A percentile compares a stretch with the other conserved stretches of the same genome.
Conservation (phyloP, 2,113 vertebrate species). For the Indri indri region DNA sequence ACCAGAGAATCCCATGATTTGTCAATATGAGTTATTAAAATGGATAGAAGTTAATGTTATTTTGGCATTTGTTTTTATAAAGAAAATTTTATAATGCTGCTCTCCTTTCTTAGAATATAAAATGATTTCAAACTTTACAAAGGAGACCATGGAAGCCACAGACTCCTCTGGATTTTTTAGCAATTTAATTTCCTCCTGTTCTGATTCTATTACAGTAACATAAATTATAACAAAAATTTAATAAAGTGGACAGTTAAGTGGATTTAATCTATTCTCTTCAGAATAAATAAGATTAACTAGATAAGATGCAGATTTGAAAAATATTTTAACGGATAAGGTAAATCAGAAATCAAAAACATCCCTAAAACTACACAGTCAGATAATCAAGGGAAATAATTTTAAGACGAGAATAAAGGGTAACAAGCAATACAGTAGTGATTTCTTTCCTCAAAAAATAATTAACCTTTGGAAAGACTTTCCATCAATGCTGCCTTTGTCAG, state of each 20-base stretch:
- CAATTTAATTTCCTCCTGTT: constrained; percentile 85
- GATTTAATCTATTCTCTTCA: constrained; percentile 84
- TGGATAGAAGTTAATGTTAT: constrained; percentile 43
- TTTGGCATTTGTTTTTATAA: constrained; percentile 78
- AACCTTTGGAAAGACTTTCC: constrained; percentile 82
- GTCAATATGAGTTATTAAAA: constrained; percentile 68
- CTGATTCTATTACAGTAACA: constrained; percentile 85
- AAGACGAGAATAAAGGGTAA: constrained; percentile 80
- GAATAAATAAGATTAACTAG: constrained; percentile 85
- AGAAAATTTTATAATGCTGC: constrained; percentile 70
- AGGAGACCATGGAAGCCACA: constrained; percentile 73
- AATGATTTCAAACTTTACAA: constrained; percentile 77
- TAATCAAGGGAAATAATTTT: constrained; percentile 78
- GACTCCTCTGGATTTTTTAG: constrained; percentile 77
- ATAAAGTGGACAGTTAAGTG: constrained; percentile 86
- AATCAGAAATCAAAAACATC: constrained; percentile 80
- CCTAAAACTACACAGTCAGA: constrained; percentile 57
- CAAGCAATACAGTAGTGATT: constrained; percentile 78
- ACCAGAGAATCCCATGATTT: constrained; percentile 3
- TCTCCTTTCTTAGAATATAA: constrained; percentile 74
- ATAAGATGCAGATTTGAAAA: constrained; percentile 80
- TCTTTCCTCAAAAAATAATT: constrained; percentile 83
- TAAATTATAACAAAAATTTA: constrained; percentile 86
- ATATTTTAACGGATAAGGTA: constrained; percentile 82
- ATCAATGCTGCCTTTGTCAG: constrained; percentile 73